Evolutionary conservation across 2,113 vertebrate genomes (phyloP).

Genomic region (Lichenostomus cassidix): DNA sequence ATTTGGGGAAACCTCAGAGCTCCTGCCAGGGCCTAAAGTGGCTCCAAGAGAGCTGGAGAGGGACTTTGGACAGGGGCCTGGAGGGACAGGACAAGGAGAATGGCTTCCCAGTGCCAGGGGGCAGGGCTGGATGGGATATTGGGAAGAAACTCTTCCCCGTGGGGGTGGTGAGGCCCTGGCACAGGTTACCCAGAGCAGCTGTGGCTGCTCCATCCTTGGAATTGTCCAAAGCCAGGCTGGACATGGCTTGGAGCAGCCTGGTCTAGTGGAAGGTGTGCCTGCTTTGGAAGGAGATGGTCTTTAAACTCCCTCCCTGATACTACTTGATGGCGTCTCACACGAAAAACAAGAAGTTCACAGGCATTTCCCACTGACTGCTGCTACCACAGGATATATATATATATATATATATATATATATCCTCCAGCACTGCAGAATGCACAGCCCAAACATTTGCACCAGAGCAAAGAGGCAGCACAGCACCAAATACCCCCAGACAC

Average conservation of each 20-base stretch:
- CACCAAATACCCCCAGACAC: not conserved
- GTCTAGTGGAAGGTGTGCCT: not conserved
- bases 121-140: not conserved
- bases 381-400: too few species aligned
- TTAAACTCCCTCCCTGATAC: not conserved
- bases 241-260: not conserved
- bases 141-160: not conserved
- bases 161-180: not conserved
- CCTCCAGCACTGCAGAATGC: not conserved
- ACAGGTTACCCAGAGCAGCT: not conserved
- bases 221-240: not conserved
- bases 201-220: not conserved
- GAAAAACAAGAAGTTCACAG: not conserved
- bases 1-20: not conserved
- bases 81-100: not conserved
- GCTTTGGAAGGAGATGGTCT: not conserved
- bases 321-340: not conserved
- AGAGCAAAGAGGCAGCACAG: not conserved
- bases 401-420: too few species aligned
- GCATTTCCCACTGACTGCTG: not conserved
- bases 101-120: not conserved
- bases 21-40: not conserved
- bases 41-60: not conserved
- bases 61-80: not conserved
- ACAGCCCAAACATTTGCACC: not conserved